Conservation (phyloP, 2,888 invertebrate genomes). For the Adelognathus sp. region DNA sequence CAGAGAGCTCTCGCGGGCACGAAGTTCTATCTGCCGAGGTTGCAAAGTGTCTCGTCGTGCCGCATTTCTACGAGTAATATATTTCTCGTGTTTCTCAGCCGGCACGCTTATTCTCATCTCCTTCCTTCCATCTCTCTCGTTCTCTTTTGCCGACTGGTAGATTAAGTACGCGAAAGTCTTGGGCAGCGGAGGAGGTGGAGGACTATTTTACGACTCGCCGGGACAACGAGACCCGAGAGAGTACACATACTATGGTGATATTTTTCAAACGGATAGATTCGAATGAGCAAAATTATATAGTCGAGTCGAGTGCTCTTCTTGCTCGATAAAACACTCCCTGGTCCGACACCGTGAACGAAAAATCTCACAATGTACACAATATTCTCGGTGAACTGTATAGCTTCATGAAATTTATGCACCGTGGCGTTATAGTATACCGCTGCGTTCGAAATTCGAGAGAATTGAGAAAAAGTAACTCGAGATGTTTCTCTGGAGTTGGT, state of each 20-base stretch:
- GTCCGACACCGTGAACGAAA: background rate
- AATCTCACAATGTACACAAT: background rate
- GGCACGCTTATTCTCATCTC: background rate
- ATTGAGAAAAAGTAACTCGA: background rate
- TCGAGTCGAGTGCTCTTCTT: conserved; percentile 10
- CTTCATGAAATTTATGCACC: background rate
- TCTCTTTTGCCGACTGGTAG: conserved; percentile 1
- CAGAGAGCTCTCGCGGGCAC: conserved; percentile 3
- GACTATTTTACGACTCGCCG: conserved; percentile 15
- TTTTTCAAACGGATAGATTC: background rate
- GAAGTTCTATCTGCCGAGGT: background rate
- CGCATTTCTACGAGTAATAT: background rate
- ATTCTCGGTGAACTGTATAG: background rate
- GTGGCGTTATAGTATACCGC: background rate
- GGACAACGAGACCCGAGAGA: conserved; percentile 19
- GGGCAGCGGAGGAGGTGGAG: no score
- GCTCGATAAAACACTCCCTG: conserved; percentile 12
- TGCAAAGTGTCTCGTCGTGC: background rate
- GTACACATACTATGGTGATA: background rate
- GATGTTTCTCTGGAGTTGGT: background rate
- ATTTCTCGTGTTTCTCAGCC: conserved; percentile 5
- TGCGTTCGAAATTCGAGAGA: conserved; percentile 1
- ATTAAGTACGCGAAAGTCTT: conserved; percentile 29
- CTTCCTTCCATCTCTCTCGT: background rate
- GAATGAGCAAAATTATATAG: background rate